phyloP scores from a whole-genome alignment of 53 echinoderm and acorn worm species.

The Glandiceps talaboti region DNA sequence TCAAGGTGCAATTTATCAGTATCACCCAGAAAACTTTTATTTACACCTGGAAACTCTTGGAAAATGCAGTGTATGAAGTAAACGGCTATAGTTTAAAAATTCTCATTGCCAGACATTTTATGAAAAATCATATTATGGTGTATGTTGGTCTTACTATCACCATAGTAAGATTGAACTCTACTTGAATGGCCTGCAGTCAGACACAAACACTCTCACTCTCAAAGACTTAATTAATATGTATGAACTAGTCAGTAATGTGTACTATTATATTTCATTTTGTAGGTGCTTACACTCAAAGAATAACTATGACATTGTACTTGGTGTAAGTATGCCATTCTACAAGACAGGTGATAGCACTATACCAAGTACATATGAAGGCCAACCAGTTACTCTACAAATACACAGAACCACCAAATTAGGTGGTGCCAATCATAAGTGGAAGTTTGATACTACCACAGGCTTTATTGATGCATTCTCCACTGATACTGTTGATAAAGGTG shows the following conservation, averaged over 20 bases:
- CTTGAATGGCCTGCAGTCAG: too few species aligned
- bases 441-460: constrained; percentile 66
- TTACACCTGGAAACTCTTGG: too few species aligned
- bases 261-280: not conserved
- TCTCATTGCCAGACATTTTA: too few species aligned
- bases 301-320: constrained; percentile 61
- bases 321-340: constrained; percentile 49
- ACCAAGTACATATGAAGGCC: constrained; percentile 25
- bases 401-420: constrained; percentile 44
- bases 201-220: too few species aligned
- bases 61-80: too few species aligned
- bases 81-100: too few species aligned
- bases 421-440: constrained; percentile 85
- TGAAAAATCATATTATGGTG: too few species aligned
- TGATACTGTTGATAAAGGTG: constrained; percentile 60
- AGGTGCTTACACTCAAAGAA: constrained; percentile 57
- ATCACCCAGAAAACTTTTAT: too few species aligned
- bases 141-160: too few species aligned
- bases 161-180: too few species aligned
- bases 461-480: constrained; percentile 82
- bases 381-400: constrained; percentile 46
- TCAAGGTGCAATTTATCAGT: too few species aligned
- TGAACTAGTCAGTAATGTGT: too few species aligned
- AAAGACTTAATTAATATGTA: not conserved
- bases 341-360: constrained; percentile 46